Evolutionary conservation across 2,888 invertebrate genomes (phyloP), one percentile per base, ranked within the genome.

Genomic region (Sialis lutaria): DNA sequence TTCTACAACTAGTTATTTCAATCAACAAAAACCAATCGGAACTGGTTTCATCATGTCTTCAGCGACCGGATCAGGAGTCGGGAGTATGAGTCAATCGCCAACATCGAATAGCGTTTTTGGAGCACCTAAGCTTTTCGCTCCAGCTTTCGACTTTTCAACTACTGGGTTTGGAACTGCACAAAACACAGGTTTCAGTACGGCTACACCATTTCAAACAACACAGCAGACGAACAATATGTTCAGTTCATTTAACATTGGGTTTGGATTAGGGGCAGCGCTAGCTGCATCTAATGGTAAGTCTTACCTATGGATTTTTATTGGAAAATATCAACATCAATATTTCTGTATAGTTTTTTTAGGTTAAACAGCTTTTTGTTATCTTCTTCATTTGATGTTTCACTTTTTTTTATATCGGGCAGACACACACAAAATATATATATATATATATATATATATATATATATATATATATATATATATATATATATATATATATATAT

Each of bases 231-330:
- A 53, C 54, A 53, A 58, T 40, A 52, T 61, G 0, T 74, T 74
- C 59, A 72, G 70, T 13, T 53, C 57, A 44, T 49, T 68, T 39
- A 62, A 64, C 50, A 64, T 75, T 0, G 63, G 68, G 0, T 79
- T 80, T 58, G 75, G 77, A 8, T 59, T 40, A 9, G 22, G 22
- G 2, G 4, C 22, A 22, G 4, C 22, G 4, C 22, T 4, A 22
- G 22, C 22, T 22, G 22, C 22, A 22, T 22, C 2, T 22, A 22
- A 22, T 4, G 22, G n/a, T n/a, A n/a, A n/a, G n/a, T n/a, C n/a
- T n/a, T n/a, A n/a, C n/a, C n/a, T n/a, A n/a, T n/a, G n/a, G n/a
- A n/a, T n/a, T n/a, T n/a, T n/a, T n/a, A n/a, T n/a, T n/a, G n/a
- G n/a, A n/a, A n/a, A n/a, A n/a, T n/a, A n/a, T n/a, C n/a, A n/a